Evolutionary conservation across 2,113 vertebrate species (phyloP).

Genomic region (Thryonomys swinderianus): DNA sequence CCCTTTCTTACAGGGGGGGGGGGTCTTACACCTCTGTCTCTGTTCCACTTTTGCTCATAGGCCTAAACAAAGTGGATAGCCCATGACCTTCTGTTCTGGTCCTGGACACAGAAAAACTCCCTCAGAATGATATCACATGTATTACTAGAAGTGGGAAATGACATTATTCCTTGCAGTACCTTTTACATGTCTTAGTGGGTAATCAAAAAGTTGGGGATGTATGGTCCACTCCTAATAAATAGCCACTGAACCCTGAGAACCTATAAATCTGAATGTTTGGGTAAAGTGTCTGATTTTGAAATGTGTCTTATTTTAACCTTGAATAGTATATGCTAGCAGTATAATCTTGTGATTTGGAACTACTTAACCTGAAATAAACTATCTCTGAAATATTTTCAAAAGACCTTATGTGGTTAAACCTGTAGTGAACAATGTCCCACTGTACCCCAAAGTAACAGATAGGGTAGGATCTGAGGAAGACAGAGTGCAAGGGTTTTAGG

Average conservation of each 20-base stretch:
- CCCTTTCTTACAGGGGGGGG: too few species aligned
- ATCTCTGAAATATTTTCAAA: not conserved
- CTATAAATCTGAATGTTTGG: not conserved
- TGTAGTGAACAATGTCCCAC: not conserved
- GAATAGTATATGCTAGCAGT: not conserved
- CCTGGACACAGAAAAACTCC: too few species aligned
- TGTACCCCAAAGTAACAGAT: not conserved
- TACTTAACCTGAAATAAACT: not conserved
- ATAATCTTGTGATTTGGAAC: not conserved
- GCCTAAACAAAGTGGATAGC: too few species aligned
- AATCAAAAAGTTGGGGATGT: not conserved
- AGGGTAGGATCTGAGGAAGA: not conserved
- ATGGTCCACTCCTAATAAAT: not conserved
- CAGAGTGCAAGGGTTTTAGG: not conserved
- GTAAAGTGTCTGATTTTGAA: slow-evolving; percentile 2
- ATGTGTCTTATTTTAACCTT: not conserved
- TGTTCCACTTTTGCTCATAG: too few species aligned
- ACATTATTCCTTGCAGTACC: fast-evolving
- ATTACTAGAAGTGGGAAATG: not conserved
- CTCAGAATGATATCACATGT: not conserved
- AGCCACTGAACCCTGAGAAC: not conserved
- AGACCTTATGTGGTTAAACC: not conserved
- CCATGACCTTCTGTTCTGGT: too few species aligned
- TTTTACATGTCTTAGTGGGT: not conserved
- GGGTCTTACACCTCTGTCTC: too few species aligned